Conservation (phyloP, 2,888 invertebrate species). For the Eupithecia dodoneata region DNA sequence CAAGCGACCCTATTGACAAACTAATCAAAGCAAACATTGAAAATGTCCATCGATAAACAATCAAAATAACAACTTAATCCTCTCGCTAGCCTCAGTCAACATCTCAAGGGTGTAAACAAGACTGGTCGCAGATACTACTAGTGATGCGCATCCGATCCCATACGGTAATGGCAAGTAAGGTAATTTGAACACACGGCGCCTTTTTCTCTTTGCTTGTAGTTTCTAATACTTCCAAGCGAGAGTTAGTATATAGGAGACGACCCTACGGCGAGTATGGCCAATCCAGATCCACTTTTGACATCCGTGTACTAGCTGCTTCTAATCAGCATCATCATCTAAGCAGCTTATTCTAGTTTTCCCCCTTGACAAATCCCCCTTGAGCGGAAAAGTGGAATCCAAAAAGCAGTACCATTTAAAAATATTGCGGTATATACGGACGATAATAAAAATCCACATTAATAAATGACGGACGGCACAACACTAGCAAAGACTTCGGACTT, state of each 20-base stretch:
- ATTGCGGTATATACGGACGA: too few species aligned
- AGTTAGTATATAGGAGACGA: too few species aligned
- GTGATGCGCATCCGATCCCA: background rate
- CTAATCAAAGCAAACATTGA: background rate
- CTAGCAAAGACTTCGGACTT: slow-evolving; percentile 11
- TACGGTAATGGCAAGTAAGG: background rate
- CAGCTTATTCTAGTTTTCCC: too few species aligned
- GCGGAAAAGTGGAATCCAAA: too few species aligned
- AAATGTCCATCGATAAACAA: slow-evolving; percentile 3
- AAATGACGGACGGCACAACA: slow-evolving; percentile 16
- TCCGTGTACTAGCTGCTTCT: too few species aligned
- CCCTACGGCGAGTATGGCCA: too few species aligned
- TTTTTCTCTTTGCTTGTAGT: background rate
- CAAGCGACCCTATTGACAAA: background rate
- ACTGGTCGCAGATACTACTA: background rate
- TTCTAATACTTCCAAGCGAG: too few species aligned
- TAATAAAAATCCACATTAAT: background rate
- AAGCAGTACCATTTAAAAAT: too few species aligned
- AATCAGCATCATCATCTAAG: too few species aligned
- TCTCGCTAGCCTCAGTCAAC: background rate
- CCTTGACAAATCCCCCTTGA: too few species aligned
- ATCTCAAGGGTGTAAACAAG: slow-evolving; percentile 6
- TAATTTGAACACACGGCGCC: too few species aligned
- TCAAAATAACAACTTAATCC: background rate
- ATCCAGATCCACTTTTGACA: too few species aligned